Base-by-base conservation (phyloP, 2,113 vertebrate genomes). In the Plestiodon gilberti region DNA sequence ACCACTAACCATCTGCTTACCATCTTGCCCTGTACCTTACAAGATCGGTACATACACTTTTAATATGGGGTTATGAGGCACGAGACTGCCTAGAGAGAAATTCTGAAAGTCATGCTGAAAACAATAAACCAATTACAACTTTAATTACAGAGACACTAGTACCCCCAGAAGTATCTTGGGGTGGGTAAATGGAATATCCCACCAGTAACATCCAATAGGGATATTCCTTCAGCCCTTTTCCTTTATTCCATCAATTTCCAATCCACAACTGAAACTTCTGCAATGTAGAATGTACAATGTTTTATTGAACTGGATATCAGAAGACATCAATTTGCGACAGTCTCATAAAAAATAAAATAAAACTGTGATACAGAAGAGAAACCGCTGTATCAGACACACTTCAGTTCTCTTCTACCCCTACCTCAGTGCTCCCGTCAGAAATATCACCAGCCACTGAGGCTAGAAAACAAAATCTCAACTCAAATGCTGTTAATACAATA, bases 181-280 rank as follows among this genome's bases (percentile, higher is more conserved):
- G 78, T 79, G 86, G 83, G 85, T 83, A 88, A 91, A 92, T 84
- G 67, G 43, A 81, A 64, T 86, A 88, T 83, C 91, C 65, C 28
- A 86, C 40, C 73, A 96, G 84, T 82, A 55, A 91, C 90, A 93
- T 93, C 78, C 87, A 88, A 76, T 87, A 90, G 94, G 76, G 93
- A 76, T 88, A 91, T 95, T 92, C 92, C 88, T 93, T 89, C 92
- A 95, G 85, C 89, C 85, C 70, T 91, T 89, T 89, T 93, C 92
- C 94, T 92, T 93, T 93, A 94, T 94, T 91, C 92, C 92, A 92
- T 94, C 93, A 92, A 92, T 95, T 95, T 94, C 93, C 92, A 94
- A 87, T 88, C 91, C 93, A 88, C 92, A 83, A 15, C 93, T 92
- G 89, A 91, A 93, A 94, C 93, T 94, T 95, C 93, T 91, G 94